Percentiles rank a stretch among this genome's conserved stretches.
Evolutionary conservation across 2,113 vertebrate genomes (phyloP).

Genomic region (Phainopepla nitens): DNA sequence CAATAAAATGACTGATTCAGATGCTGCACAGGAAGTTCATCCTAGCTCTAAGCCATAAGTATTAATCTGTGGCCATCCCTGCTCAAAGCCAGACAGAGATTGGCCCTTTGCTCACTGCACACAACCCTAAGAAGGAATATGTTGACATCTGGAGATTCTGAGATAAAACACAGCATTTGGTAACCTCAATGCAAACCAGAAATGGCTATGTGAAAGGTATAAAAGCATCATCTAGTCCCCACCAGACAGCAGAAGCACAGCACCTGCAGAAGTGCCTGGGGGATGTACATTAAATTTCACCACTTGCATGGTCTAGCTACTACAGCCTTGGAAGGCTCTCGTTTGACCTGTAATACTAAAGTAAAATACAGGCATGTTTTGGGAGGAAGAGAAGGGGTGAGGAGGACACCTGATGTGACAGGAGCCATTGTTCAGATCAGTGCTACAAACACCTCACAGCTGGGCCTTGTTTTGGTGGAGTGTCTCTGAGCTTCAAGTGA

Average conservation of each 20-base stretch:
- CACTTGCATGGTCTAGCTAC: background rate
- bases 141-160: background rate
- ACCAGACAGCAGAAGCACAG: background rate
- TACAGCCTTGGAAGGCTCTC: background rate
- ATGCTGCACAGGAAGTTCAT: background rate
- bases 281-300: background rate
- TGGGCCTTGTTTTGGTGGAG: background rate
- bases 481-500: background rate
- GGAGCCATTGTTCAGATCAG: background rate
- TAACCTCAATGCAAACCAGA: background rate
- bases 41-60: background rate
- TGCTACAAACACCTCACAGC: fast-evolving
- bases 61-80: background rate
- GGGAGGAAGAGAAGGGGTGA: background rate
- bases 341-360: background rate
- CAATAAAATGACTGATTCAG: background rate
- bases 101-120: background rate
- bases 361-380: background rate
- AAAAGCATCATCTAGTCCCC: background rate
- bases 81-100: background rate
- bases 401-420: background rate
- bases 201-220: background rate
- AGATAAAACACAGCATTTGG: background rate
- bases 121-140: background rate
- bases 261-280: fast-evolving